These are phyloP conservation scores for Piezodorus guildinii DNA, from an alignment of 1,140 invertebrate species.

Conservation along the genomic window DNA sequence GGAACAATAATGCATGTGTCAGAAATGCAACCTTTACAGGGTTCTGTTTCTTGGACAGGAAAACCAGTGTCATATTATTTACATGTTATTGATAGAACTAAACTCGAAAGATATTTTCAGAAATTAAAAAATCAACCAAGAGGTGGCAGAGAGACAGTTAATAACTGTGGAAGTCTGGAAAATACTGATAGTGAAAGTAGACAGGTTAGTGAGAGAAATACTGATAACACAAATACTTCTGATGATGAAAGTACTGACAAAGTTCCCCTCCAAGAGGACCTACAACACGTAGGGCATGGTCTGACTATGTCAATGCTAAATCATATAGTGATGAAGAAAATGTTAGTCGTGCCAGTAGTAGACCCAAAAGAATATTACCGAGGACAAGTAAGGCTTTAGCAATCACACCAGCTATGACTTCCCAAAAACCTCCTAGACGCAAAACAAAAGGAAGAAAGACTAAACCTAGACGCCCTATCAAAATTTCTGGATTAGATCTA, in stretches of 20 bases:
- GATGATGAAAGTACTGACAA: constrained; percentile 34
- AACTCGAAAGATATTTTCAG: constrained; percentile 91
- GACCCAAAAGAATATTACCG: constrained; percentile 6
- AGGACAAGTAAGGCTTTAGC: constrained; percentile 2
- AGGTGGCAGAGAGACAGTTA: constrained; percentile 53
- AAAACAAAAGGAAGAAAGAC: constrained; percentile 42
- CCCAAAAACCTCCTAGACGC: constrained; percentile 30
- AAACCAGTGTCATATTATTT: constrained; percentile 97
- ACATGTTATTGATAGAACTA: constrained; percentile 91
- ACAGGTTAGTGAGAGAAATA: constrained; percentile 30
- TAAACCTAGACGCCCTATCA: constrained; percentile 42
- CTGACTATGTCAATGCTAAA: constrained; percentile 2
- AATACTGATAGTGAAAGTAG: constrained; percentile 38
- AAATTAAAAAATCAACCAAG: constrained; percentile 63
- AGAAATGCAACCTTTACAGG: constrained; percentile 85
- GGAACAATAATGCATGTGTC: constrained; percentile 97
- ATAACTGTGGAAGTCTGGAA: constrained; percentile 37
- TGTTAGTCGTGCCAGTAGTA: not conserved
- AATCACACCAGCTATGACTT: not conserved
- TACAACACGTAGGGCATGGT: constrained; percentile 29
- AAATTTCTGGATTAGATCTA: constrained; percentile 74
- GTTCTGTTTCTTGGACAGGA: constrained; percentile 96
- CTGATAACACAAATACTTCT: constrained; percentile 29
- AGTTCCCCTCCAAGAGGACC: constrained; percentile 35
- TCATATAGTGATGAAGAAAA: constrained; percentile 1